phyloP scores from a whole-genome alignment of 2,113 vertebrate genomes.

The Nettapus auritus region DNA sequence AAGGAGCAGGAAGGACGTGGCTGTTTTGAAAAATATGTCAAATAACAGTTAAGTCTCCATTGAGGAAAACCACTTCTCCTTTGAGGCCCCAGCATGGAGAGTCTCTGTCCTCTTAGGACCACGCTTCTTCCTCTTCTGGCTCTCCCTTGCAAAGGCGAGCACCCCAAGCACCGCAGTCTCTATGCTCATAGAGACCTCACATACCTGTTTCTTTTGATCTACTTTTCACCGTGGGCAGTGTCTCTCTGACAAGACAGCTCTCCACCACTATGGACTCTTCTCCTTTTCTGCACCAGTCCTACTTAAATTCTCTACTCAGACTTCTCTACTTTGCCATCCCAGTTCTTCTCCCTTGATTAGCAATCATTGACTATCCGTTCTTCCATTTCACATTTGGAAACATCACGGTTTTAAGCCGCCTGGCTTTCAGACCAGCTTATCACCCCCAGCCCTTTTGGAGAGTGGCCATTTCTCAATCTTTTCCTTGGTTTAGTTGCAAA shows the following conservation, averaged over 20 bases:
- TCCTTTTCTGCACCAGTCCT: not conserved
- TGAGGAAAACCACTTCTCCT: not conserved
- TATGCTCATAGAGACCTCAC: rapidly evolving
- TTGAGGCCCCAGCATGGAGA: not conserved
- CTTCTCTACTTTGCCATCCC: not conserved
- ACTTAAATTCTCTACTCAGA: not conserved
- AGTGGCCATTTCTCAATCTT: not conserved
- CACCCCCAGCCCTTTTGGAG: not conserved
- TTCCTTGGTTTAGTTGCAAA: not conserved
- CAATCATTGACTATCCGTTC: not conserved
- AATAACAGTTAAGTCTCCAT: not conserved
- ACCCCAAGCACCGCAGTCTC: not conserved
- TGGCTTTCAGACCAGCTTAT: not conserved
- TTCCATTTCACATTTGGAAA: not conserved
- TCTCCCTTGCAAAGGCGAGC: rapidly evolving
- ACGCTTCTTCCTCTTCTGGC: not conserved
- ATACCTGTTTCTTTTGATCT: not conserved
- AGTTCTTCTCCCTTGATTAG: not conserved
- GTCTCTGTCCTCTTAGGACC: not conserved
- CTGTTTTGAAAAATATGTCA: not conserved
- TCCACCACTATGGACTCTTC: rapidly evolving
- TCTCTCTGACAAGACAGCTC: not conserved
- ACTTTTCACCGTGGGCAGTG: not conserved
- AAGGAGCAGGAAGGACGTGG: not conserved
- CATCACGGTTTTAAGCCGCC: not conserved